A percentile compares a stretch with the other conserved stretches of the same genome.
These are phyloP conservation scores for Reinhardtius hippoglossoides DNA, from an alignment of 2,113 vertebrate species.

Conservation along the genomic window DNA sequence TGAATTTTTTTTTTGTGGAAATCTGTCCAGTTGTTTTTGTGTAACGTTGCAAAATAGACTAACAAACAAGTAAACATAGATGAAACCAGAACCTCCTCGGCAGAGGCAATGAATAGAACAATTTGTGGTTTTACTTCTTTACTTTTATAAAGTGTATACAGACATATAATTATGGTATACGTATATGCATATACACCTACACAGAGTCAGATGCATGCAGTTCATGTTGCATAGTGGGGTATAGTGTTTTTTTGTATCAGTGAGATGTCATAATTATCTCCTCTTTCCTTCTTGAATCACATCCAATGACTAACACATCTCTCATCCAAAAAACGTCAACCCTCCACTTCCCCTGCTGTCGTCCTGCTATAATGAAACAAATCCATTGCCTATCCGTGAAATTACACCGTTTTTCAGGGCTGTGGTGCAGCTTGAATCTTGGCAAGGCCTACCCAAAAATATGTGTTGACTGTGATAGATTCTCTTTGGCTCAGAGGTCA, in stretches of 20 bases:
- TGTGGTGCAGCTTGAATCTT: constrained; percentile 28
- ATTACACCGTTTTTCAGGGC: constrained; percentile 18
- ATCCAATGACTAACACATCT: constrained; percentile 9
- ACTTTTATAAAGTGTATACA: not conserved
- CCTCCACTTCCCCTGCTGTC: not conserved
- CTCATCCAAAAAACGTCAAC: constrained; percentile 11
- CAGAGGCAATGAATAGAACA: not conserved
- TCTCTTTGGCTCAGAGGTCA: constrained; percentile 50
- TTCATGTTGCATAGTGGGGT: not conserved
- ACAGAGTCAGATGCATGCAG: not conserved
- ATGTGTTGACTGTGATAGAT: constrained; percentile 36
- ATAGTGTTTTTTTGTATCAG: not conserved
- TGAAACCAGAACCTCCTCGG: not conserved
- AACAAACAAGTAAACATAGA: too few relatives aligned
- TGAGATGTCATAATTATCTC: constrained; percentile 7
- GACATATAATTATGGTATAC: not conserved
- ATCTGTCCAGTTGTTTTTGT: too few relatives aligned
- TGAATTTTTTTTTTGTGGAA: too few relatives aligned
- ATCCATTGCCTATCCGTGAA: constrained; percentile 5
- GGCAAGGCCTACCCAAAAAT: constrained; percentile 30
- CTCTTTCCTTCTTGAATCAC: not conserved
- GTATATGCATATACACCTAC: not conserved
- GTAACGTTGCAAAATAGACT: too few relatives aligned
- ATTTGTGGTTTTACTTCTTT: not conserved
- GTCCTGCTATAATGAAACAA: constrained; percentile 14